Base-by-base conservation (phyloP, 2,888 invertebrate genomes). In the Yponomeuta sedellus region DNA sequence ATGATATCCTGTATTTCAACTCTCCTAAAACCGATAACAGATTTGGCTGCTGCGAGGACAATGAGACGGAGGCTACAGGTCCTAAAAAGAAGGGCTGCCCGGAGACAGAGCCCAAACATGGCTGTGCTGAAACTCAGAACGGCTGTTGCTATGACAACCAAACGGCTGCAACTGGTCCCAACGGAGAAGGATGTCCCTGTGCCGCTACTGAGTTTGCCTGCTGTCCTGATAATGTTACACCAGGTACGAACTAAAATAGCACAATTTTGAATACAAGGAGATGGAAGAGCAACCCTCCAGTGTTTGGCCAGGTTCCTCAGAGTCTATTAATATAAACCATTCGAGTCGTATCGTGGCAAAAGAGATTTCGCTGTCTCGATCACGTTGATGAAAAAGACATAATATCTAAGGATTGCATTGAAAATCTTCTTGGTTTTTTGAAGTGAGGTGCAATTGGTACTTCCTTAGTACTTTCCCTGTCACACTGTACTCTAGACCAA, bases 91-190 rank as follows among this genome's bases (percentile, higher is more conserved):
- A 87, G 75, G 93, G 93, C 66, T 92, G 92, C 67, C 85, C 86
- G 8, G 90, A 88, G 75, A 76, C 25, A 12, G 34, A 44, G 5
- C 61, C 71, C 2, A 69, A 69, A 5, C 69, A 69, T 11, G 76
- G 88, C 64, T 94, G 95, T 72, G 80, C 79, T 0, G 83, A 79
- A 59, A 86, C 93, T 0, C 82, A 92, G 63, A 94, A 93, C 73
- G 97, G 97, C 16, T 97, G 97, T 75, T 97, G 97, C 76, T 92
- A 92, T 10, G 96, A 96, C 81, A 93, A 93, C 19, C 85, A 86
- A 40, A 94, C 93, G 0, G 76, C 82, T 61, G 94, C 95, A 2
- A 81, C 87, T 61, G 96, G 96, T 10, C 92, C 93, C 1, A 89
- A 94, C 70, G 92, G 92, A 67, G 91, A 93, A 68, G 96, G 95